Percentiles rank a stretch among this genome's conserved stretches.
These are phyloP conservation scores for Urocynchramus pylzowi DNA, from an alignment of 2,113 vertebrate genomes.

Conservation along the genomic window DNA sequence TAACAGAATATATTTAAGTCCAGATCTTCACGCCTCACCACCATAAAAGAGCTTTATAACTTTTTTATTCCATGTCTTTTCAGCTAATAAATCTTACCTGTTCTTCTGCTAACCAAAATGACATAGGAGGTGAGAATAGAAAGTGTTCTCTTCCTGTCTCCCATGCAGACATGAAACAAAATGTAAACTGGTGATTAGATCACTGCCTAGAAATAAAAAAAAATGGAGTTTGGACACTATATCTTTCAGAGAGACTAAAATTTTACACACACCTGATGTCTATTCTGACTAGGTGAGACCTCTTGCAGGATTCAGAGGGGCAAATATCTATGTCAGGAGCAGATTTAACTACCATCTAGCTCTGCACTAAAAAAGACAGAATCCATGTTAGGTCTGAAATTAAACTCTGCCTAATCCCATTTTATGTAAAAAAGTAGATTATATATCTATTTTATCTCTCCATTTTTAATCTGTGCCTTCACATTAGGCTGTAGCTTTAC, in stretches of 20 bases:
- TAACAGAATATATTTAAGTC: background rate
- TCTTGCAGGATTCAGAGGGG: background rate
- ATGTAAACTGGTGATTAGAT: background rate
- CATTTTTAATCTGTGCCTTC: background rate
- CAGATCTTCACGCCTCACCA: background rate
- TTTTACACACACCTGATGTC: background rate
- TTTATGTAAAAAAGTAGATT: background rate
- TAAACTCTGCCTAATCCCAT: background rate
- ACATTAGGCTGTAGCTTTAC: background rate
- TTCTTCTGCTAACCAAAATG: background rate
- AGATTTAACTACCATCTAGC: background rate
- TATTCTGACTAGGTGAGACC: background rate
- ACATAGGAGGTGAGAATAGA: background rate
- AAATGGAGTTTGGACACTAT: background rate
- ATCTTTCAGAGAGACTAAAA: background rate
- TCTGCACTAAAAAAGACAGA: background rate
- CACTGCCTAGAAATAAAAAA: background rate
- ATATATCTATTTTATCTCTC: background rate
- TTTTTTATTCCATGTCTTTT: background rate
- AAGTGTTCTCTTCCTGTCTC: fast-evolving
- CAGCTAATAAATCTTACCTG: background rate
- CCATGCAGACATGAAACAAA: background rate
- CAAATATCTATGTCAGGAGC: background rate
- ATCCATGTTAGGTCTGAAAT: background rate
- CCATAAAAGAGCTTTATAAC: background rate